Evolutionary conservation across 2,113 vertebrate genomes (phyloP), one percentile per base, ranked within the genome.

Genomic region (Tetrao urogallus): DNA sequence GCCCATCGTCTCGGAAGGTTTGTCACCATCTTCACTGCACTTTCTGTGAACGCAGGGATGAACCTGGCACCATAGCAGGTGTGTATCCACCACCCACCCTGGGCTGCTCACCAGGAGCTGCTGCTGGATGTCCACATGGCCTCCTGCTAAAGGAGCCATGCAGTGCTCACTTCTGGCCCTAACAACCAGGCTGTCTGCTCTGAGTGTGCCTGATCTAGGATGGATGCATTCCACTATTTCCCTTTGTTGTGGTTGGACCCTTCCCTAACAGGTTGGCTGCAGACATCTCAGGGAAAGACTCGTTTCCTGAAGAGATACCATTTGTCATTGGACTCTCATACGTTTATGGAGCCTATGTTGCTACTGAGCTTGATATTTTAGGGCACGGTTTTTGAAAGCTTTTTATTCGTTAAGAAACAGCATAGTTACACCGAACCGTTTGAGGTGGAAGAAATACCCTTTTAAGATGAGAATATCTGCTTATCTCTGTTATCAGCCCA

Each of bases 71-170:
- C 6, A 8, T 20, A 70, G 73, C 2, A 32, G 17, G 36, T 3
- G 4, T 0, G 0, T 47, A 25, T 13, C 50, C 58, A 21, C 30
- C 43, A 10, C 8, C 54, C 45, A n/a, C 42, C 21, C 40, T 3
- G 28, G 14, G 21, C 50, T 78, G 1, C 43, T 77, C 67, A 27
- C 10, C 77, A 74, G 42, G 40, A 67, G 66, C 48, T 84, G 58
- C 63, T 12, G 1, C 42, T 34, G 43, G 34, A 10, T 2, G 16
- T 14, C 27, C 27, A 17, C 52, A 15, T 54, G 52, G 27, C 15
- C 52, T 54, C 52, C 52, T 28, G 27, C 27, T 54, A 54, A 54
- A 30, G 52, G 27, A 28, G 27, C 15, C 27, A 9, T 64, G 40
- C 22, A n/a, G 15, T 18, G 42, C 18, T 5, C 60, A 3, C 34